phyloP scores from a whole-genome alignment of 2,797 vertebrate species.

The Neomorphus geoffroyi region DNA sequence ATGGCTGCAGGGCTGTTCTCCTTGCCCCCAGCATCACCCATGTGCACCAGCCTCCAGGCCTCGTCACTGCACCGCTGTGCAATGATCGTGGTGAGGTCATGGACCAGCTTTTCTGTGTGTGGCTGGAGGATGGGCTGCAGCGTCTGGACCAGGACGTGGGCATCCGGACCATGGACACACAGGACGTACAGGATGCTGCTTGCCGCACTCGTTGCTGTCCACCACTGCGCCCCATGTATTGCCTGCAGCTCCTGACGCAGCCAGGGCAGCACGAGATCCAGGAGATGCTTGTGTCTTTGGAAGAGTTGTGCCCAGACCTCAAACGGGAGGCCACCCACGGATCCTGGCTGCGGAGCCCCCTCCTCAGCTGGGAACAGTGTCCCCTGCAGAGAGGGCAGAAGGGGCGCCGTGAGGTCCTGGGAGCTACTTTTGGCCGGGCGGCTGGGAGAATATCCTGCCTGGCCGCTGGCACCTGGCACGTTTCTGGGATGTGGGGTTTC shows the following conservation, averaged over 20 bases:
- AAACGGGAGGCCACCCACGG: neutral
- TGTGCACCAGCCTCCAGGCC: neutral
- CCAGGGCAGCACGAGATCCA: neutral
- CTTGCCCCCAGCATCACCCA: neutral
- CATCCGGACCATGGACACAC: accelerated
- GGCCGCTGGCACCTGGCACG: no score
- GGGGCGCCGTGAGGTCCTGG: no score
- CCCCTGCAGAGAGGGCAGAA: no score
- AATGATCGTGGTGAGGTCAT: accelerated
- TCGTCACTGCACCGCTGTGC: accelerated
- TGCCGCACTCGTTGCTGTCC: accelerated
- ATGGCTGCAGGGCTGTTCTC: no score
- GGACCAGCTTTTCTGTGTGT: neutral
- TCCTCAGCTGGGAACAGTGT: neutral
- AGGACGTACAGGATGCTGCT: neutral
- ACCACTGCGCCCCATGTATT: neutral
- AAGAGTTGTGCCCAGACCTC: neutral
- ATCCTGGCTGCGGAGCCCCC: neutral
- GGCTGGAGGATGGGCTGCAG: neutral
- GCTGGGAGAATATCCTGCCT: neutral
- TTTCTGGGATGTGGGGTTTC: accelerated
- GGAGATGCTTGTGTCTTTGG: neutral
- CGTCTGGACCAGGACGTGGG: accelerated
- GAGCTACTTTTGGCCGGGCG: accelerated
- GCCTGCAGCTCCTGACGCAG: neutral